Base-by-base conservation (phyloP, 2,888 invertebrate genomes). In the Ochlodes sylvanus region DNA sequence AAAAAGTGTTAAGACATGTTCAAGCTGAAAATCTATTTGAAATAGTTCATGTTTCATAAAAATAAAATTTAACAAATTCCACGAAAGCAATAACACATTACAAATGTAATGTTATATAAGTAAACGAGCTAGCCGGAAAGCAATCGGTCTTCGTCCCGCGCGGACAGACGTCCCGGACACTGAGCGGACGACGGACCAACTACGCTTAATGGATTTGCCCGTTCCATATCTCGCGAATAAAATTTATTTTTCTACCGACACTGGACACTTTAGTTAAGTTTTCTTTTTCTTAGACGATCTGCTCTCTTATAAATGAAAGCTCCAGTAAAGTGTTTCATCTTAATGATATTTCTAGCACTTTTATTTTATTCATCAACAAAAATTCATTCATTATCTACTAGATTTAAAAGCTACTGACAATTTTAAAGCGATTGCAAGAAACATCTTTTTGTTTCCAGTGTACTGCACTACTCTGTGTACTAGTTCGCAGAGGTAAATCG, bases 71-170 rank as follows among this genome's bases (percentile, higher is more conserved):
- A 7, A 17, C 9, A 10, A 50, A 50, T 50, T 50, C 19, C 50
- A 19, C 9, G 19, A 50, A 50, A 19, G 50, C 19, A 34, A 44
- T 17, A 57, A 64, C 64, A 47, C 34, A 50, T 34, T 38, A 58
- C 21, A 65, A 58, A 38, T 52, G 34, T 42, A 64, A 65, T 47
- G 54, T 58, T 66, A 66, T 34, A 41, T 60, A 66, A 52, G 54
- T 44, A 47, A 60, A 60, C 60, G 60, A n/a, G 58, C 27, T 15
- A 52, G 60, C 17, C 47, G 65, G 27, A 32, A 32, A 60, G 54
- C 66, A 42, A 66, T 66, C 66, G 66, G 54, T 67, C 66, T 67
- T 67, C 66, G 54, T 67, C 66, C 41, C 56, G 54, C 27, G 6
- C 42, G 44, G 66, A 67, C 66, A 66, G 66, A 66, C 66, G 50